Conservation (phyloP, 2,113 vertebrate species). For the Trochalopteron elliotii region DNA sequence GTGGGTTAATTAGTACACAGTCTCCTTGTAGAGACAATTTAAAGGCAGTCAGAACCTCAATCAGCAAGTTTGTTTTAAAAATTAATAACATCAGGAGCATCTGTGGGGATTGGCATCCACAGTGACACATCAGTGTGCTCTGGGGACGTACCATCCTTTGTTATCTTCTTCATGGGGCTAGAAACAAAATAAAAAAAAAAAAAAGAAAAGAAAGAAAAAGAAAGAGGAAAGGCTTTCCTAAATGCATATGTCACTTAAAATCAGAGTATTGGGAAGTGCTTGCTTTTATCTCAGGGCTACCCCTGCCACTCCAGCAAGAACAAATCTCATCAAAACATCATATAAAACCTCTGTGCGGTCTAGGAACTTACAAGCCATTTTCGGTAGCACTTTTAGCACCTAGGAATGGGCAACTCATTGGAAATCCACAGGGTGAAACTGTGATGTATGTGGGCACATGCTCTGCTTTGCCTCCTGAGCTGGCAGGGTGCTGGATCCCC, state of each 20-base stretch:
- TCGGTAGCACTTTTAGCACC: background rate
- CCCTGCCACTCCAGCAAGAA: background rate
- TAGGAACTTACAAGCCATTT: background rate
- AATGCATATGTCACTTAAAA: background rate
- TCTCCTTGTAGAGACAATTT: slow-evolving; percentile 81
- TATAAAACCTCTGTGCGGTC: background rate
- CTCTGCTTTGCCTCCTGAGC: background rate
- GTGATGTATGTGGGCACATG: background rate
- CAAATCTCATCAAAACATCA: background rate
- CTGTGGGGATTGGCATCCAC: slow-evolving; percentile 63
- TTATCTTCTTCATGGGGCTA: background rate
- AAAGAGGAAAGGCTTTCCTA: background rate
- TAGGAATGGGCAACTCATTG: background rate
- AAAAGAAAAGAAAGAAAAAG: rapidly evolving
- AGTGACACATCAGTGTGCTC: slow-evolving; percentile 24
- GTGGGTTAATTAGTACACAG: slow-evolving; percentile 83
- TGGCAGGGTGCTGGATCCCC: background rate
- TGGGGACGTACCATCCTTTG: slow-evolving; percentile 33
- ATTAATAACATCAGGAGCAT: slow-evolving; percentile 73
- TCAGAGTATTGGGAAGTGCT: background rate
- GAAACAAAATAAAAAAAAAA: background rate
- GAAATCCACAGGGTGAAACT: background rate
- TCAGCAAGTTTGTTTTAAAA: slow-evolving; percentile 83
- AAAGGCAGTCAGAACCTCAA: slow-evolving; percentile 79
- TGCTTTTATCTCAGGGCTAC: background rate